Evolutionary conservation across 2,797 vertebrate species (phyloP).

Genomic region (Masticophis lateralis): DNA sequence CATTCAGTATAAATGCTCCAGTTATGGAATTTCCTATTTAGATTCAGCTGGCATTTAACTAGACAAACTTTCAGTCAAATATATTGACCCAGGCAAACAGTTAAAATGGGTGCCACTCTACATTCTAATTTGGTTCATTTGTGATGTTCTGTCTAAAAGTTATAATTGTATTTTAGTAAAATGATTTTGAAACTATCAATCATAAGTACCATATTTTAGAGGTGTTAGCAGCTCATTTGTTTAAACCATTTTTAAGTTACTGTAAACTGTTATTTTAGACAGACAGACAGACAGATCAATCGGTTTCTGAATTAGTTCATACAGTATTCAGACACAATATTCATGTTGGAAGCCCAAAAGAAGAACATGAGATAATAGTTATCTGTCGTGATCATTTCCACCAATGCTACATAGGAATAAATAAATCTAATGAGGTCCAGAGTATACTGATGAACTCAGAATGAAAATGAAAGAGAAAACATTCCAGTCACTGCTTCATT

Average conservation of each 20-base stretch:
- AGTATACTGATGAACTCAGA: neutral
- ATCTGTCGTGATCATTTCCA: neutral
- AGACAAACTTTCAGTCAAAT: neutral
- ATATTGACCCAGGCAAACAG: neutral
- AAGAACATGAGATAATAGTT: neutral
- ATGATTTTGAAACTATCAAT: neutral
- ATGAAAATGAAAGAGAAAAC: neutral
- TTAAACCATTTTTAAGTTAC: neutral
- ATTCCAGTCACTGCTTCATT: neutral
- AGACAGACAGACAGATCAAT: neutral
- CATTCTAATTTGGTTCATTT: neutral
- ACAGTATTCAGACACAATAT: neutral
- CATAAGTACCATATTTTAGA: neutral
- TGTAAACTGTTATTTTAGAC: neutral
- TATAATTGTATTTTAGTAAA: neutral
- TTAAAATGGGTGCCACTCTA: neutral
- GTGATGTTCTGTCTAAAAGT: neutral
- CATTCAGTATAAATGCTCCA: neutral
- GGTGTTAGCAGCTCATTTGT: neutral
- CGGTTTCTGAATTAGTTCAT: neutral
- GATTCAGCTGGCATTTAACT: neutral
- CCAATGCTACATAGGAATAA: neutral
- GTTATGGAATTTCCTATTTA: neutral
- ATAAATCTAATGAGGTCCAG: neutral
- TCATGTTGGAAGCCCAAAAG: neutral